Evolutionary conservation across 2,888 invertebrate genomes (phyloP).

Genomic region (Orthonevra nobilis): DNA sequence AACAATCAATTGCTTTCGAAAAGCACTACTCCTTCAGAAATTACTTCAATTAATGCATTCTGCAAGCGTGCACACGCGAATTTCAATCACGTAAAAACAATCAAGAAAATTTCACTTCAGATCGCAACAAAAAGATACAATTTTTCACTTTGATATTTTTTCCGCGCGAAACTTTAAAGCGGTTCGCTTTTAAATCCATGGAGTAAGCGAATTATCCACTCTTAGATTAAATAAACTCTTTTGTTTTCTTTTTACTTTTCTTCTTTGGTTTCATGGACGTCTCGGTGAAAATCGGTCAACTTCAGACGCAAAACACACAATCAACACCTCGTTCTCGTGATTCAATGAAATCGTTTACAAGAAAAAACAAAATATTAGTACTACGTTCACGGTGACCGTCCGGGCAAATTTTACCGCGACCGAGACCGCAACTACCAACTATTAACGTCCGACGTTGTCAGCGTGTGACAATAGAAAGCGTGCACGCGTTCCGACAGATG

Average conservation of each 20-base stretch:
- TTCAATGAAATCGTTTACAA: slow-evolving; percentile 26
- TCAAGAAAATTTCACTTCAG: slow-evolving; percentile 28
- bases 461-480: slow-evolving; percentile 57
- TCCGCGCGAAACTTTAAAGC: slow-evolving; percentile 16
- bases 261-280: slow-evolving; percentile 9
- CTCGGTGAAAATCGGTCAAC: slow-evolving; percentile 45
- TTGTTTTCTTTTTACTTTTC: slow-evolving; percentile 19
- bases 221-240: slow-evolving; percentile 18
- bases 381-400: background rate
- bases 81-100: slow-evolving; percentile 3
- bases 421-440: too few relatives aligned
- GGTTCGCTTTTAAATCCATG: too few relatives aligned
- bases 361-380: too few relatives aligned
- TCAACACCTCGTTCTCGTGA: slow-evolving; percentile 44
- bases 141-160: too few relatives aligned
- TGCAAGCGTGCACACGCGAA: slow-evolving; percentile 13
- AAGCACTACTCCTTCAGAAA: too few relatives aligned
- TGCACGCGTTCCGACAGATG: slow-evolving; percentile 37
- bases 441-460: slow-evolving; percentile 23
- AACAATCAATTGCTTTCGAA: too few relatives aligned
- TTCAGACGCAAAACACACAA: slow-evolving; percentile 19
- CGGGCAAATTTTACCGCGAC: slow-evolving; percentile 1
- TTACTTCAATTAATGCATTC: slow-evolving; percentile 52
- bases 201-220: too few relatives aligned
- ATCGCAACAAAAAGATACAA: slow-evolving; percentile 20